Evolutionary conservation across 2,888 invertebrate species (phyloP).

Genomic region (Andrena dorsata): DNA sequence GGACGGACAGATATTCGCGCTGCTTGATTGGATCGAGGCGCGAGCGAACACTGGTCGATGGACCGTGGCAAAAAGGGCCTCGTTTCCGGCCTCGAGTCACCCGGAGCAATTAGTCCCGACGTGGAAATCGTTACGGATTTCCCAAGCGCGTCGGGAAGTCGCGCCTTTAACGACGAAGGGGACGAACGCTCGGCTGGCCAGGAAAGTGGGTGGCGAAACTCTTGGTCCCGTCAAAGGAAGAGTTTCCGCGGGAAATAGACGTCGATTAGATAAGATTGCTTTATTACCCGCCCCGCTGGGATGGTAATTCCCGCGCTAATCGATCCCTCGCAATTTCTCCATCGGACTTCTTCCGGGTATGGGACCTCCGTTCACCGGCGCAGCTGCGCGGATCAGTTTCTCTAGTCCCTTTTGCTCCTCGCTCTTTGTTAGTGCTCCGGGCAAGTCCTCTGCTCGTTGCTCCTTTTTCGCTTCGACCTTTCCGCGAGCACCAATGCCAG

Average conservation of each 20-base stretch:
- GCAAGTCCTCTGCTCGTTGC: background rate
- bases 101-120: slow-evolving; percentile 14
- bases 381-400: slow-evolving; percentile 24
- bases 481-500: background rate
- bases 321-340: slow-evolving; percentile 2
- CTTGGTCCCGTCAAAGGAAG: background rate
- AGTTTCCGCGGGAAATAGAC: background rate
- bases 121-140: slow-evolving; percentile 7
- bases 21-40: slow-evolving; percentile 26
- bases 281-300: slow-evolving; percentile 14
- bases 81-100: slow-evolving; percentile 17
- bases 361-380: slow-evolving; percentile 5
- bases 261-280: slow-evolving; percentile 26
- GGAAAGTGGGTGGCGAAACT: background rate
- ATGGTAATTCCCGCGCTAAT: slow-evolving; percentile 14
- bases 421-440: slow-evolving; percentile 3
- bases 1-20: slow-evolving; percentile 31
- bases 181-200: background rate
- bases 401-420: background rate
- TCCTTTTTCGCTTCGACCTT: slow-evolving; percentile 12
- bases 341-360: slow-evolving; percentile 26
- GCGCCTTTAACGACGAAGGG: background rate
- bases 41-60: slow-evolving; percentile 19
- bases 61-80: slow-evolving; percentile 5
- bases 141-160: background rate